Percentiles rank a stretch among this genome's conserved stretches.
phyloP scores from a whole-genome alignment of 2,113 vertebrate species.

The Sprattus sprattus region DNA sequence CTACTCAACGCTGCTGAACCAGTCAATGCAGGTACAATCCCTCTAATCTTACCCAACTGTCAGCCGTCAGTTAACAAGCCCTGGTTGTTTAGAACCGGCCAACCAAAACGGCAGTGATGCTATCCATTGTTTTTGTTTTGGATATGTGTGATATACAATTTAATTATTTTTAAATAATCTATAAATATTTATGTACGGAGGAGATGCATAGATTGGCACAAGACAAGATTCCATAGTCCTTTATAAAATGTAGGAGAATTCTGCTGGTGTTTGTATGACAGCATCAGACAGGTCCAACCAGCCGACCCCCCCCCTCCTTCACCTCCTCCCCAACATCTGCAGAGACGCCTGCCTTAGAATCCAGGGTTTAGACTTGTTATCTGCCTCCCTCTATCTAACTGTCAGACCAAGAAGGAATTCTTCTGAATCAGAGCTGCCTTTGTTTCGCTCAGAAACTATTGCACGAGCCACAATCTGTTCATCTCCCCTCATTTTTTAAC shows the following conservation, averaged over 20 bases:
- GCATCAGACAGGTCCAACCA: background rate
- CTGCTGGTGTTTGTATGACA: slow-evolving; percentile 17
- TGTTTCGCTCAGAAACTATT: slow-evolving; percentile 32
- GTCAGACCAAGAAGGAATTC: background rate
- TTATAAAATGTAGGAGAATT: background rate
- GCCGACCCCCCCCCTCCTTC: background rate
- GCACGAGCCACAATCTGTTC: slow-evolving; percentile 33
- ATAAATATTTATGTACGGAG: background rate
- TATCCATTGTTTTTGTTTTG: background rate
- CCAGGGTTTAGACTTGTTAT: background rate
- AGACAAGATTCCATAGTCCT: background rate
- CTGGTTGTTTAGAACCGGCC: background rate
- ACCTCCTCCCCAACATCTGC: slow-evolving; percentile 11
- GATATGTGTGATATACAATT: background rate
- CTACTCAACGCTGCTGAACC: slow-evolving; percentile 60
- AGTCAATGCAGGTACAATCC: slow-evolving; percentile 58
- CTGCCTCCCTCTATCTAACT: background rate
- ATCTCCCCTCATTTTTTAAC: slow-evolving; percentile 22
- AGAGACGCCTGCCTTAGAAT: background rate
- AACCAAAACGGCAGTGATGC: background rate
- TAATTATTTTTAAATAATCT: background rate
- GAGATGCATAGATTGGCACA: background rate
- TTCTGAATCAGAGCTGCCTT: slow-evolving; percentile 24
- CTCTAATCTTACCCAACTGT: background rate
- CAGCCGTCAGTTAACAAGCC: background rate